Conservation (phyloP, 2,113 vertebrate genomes). For the Brevimyrus niger region DNA sequence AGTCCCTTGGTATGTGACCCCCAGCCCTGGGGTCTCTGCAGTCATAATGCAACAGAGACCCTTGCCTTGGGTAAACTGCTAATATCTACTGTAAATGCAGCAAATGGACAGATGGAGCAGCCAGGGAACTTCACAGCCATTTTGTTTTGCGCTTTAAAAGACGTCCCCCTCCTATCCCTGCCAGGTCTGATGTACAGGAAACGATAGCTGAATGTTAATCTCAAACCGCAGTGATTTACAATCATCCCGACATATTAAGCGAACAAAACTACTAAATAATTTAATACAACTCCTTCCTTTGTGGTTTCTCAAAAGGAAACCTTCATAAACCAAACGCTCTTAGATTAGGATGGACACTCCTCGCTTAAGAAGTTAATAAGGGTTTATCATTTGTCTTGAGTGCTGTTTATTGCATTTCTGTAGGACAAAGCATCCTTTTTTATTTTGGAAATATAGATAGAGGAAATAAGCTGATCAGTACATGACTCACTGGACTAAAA, state of each 20-base stretch:
- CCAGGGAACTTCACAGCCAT: background rate
- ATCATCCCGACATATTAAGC: conserved; percentile 2
- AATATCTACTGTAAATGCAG: background rate
- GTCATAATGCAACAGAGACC: background rate
- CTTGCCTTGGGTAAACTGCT: background rate
- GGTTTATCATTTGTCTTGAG: conserved; percentile 18
- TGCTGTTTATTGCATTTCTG: conserved; percentile 23
- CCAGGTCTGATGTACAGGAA: conserved; percentile 9
- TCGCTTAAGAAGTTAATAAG: conserved; percentile 23
- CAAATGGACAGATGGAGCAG: background rate
- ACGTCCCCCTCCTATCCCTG: background rate
- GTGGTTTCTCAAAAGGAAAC: conserved; percentile 4
- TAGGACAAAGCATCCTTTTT: conserved; percentile 17
- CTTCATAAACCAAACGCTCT: background rate
- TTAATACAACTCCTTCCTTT: conserved; percentile 7
- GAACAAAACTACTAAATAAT: conserved; percentile 11
- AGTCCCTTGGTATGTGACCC: background rate
- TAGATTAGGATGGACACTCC: background rate
- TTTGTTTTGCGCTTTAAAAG: background rate
- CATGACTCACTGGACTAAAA: conserved; percentile 26
- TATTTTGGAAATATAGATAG: conserved; percentile 24
- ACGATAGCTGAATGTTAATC: background rate
- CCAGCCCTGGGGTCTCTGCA: background rate
- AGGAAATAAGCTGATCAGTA: conserved; percentile 22
- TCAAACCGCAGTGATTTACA: conserved; percentile 2